These are phyloP conservation scores for Metalampra italica DNA, from an alignment of 2,888 invertebrate genomes.

Conservation along the genomic window DNA sequence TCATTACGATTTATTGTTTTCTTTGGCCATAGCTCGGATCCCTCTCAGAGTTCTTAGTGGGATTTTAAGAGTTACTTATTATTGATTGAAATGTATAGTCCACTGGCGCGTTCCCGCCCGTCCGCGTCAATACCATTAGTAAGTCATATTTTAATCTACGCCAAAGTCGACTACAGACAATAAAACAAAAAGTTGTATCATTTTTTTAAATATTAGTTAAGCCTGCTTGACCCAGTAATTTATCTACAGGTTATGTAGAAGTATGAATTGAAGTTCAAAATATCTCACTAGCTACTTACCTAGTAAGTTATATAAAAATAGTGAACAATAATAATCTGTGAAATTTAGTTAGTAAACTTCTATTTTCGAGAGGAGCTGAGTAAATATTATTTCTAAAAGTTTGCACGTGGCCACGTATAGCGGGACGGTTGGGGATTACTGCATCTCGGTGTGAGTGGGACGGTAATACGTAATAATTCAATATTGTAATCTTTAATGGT, in stretches of 20 bases:
- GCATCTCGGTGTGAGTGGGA: slow-evolving; percentile 28
- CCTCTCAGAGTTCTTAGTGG: slow-evolving; percentile 47
- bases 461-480: slow-evolving; percentile 33
- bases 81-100: slow-evolving; percentile 29
- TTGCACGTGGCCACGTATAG: slow-evolving; percentile 46
- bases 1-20: slow-evolving; percentile 77
- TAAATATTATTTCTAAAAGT: slow-evolving; percentile 44
- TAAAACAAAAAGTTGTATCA: too few relatives aligned
- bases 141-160: too few relatives aligned
- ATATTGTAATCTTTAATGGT: slow-evolving; percentile 33
- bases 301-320: too few relatives aligned
- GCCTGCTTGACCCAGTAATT: too few relatives aligned
- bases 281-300: too few relatives aligned
- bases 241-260: too few relatives aligned
- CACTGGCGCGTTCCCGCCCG: neutral
- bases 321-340: slow-evolving; percentile 2
- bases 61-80: slow-evolving; percentile 52
- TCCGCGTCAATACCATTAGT: too few relatives aligned
- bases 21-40: slow-evolving; percentile 67
- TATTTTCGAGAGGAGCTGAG: slow-evolving; percentile 39
- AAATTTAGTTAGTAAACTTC: slow-evolving; percentile 16
- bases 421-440: slow-evolving; percentile 33
- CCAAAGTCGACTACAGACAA: too few relatives aligned
- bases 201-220: too few relatives aligned
- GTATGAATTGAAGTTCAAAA: too few relatives aligned